Evolutionary conservation across 2,797 vertebrate species (phyloP), one percentile per base, ranked within the genome.

Genomic region (Aldrovandia affinis): DNA sequence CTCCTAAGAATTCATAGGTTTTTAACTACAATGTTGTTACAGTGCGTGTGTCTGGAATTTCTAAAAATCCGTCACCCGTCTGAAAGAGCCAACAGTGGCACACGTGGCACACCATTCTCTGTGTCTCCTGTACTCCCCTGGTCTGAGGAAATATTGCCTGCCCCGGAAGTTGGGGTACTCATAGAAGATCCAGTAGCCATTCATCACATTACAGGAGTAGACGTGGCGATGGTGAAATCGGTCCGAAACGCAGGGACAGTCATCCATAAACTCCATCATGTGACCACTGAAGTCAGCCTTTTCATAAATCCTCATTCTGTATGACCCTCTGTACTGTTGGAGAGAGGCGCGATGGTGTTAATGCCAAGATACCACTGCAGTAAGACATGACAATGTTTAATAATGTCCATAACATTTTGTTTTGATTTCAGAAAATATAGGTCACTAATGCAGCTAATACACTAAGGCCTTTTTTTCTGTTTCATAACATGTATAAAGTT

Each of bases 201-300:
- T 94, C 93, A 95, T 95, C 81, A 96, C 91, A 80, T 96, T 95
- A 92, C 94, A 93, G 89, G 95, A 96, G 94, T 95, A 95, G 86
- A 96, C 92, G 50, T 96, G 94, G 88, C 94, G 95, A 87, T 95
- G 94, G 70, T 95, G 96, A 92, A 96, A 96, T 90, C 95, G 96
- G 88, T 96, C 95, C 75, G 94, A 95, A 90, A 96, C 95, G 91
- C 93, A 95, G 84, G 95, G 92, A 88, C 96, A 96, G 90, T 96
- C 95, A 52, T 96, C 95, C 92, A 92, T 92, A 91, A 96, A 96
- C 90, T 96, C 96, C 95, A 96, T 96, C 94, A 94, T 94, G 91
- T 96, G 93, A 78, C 95, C 95, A 28, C 89, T 91, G 86, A 95
- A 95, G 90, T 96, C 94, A 1, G 94, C 93, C 87, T 95, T 95